Evolutionary conservation across 2,113 vertebrate species (phyloP), one percentile per base, ranked within the genome.

Genomic region (Zosterops borbonicus): DNA sequence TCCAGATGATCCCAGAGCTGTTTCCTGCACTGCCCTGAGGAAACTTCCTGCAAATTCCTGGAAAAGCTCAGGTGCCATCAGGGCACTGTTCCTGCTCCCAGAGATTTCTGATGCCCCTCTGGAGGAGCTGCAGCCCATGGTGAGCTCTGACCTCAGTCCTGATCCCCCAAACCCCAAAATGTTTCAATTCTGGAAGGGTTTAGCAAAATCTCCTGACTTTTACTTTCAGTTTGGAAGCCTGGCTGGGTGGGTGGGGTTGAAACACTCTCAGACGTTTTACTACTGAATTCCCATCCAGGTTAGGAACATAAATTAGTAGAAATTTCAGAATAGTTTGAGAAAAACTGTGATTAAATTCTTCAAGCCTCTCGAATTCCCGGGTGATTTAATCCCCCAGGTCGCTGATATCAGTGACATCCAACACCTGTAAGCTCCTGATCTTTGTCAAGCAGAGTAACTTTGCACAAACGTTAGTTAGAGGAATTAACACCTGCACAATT

Each of bases 401-500:
- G 42, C 46, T 39, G 41, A 6, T 63, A 68, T 52, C 75, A 42
- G 63, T 47, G 71, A 50, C 55, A 53, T 27, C 50, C 77, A 74
- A 62, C 79, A 86, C 71, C 46, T 63, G 50, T n/a, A 19, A 83
- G 70, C 28, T 47, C 58, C 52, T 56, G 87, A 69, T n/a, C 79
- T 86, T 39, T 85, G 33, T 18, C 23, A 87, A 68, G 42, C 42
- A 42, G 22, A 63, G 35, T 4, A 50, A 37, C 58, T 85, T 73
- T 39, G 55, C 63, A 94, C 59, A 86, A 76, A 41, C 5, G 14
- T 35, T 75, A 64, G 53, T 59, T 63, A 68, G 59, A 70, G 82
- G 80, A 52, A 74, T 88, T 47, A 94, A 89, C 55, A 71, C 55
- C 55, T 71, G 53, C 81, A 20, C 37, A 37, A 37, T 76, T 76